Percentiles rank a stretch among this genome's conserved stretches.
Evolutionary conservation across 1,140 invertebrate genomes (phyloP).

Genomic region (Hypothenemus hampei): DNA sequence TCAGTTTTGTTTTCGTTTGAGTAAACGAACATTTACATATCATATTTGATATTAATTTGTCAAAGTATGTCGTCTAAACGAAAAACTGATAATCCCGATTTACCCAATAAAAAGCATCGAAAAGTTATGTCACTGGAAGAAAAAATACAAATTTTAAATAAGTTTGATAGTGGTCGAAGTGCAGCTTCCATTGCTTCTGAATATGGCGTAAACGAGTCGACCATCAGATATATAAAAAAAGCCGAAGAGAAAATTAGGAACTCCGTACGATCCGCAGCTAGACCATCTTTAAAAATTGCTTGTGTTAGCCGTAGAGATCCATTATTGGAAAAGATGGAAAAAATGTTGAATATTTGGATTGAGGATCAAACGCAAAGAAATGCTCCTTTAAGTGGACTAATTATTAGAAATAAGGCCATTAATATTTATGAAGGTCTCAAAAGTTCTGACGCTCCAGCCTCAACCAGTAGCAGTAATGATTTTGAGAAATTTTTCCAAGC

Average conservation of each 20-base stretch:
- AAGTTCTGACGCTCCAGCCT: too few species aligned
- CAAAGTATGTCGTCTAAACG: too few species aligned
- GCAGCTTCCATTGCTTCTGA: slow-evolving; percentile 1
- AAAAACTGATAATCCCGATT: too few species aligned
- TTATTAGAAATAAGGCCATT: slow-evolving; percentile 14
- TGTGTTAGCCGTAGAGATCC: too few species aligned
- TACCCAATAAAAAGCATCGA: too few species aligned
- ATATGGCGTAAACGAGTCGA: slow-evolving; percentile 12
- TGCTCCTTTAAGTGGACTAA: slow-evolving; percentile 2
- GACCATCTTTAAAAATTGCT: too few species aligned
- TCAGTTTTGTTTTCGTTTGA: too few species aligned
- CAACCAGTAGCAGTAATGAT: too few species aligned
- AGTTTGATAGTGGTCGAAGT: background rate
- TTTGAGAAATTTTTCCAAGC: too few species aligned
- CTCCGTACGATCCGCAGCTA: background rate
- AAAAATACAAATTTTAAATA: slow-evolving; percentile 12
- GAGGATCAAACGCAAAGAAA: slow-evolving; percentile 15
- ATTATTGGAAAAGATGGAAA: slow-evolving; percentile 10
- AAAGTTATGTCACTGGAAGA: slow-evolving; percentile 7
- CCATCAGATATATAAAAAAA: slow-evolving; percentile 11
- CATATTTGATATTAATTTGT: too few species aligned
- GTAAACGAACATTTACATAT: too few species aligned
- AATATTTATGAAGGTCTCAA: slow-evolving; percentile 5
- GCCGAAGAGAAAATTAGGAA: slow-evolving; percentile 7
- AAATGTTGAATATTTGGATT: slow-evolving; percentile 3